Conservation (phyloP, 1,140 invertebrate genomes). For the Drosophila sproati region DNA sequence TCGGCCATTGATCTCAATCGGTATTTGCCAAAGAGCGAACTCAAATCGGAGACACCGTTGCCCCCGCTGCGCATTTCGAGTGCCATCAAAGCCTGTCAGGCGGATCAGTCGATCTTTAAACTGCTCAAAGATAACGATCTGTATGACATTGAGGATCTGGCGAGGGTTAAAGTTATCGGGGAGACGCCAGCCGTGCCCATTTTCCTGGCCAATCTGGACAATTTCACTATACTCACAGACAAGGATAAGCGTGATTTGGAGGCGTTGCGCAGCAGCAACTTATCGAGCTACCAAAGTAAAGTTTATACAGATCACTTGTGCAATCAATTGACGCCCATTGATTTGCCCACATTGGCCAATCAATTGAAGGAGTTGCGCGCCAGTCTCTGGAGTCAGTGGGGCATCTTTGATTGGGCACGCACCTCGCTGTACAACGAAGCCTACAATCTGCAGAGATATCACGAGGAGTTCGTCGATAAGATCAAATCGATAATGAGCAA, state of each 20-base stretch:
- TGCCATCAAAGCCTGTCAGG: constrained; percentile 88
- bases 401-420: constrained; percentile 41
- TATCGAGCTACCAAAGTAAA: constrained; percentile 72
- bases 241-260: constrained; percentile 86
- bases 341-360: constrained; percentile 39
- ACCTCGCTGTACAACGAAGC: constrained; percentile 42
- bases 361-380: constrained; percentile 39
- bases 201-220: constrained; percentile 83
- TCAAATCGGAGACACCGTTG: neutral
- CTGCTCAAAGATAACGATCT: constrained; percentile 86
- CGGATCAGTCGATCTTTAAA: constrained; percentile 90
- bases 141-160: constrained; percentile 66
- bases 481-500: constrained; percentile 87
- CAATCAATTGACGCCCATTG: constrained; percentile 85
- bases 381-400: constrained; percentile 48
- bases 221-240: constrained; percentile 86
- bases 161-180: constrained; percentile 64
- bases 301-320: constrained; percentile 85
- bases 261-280: constrained; percentile 86
- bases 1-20: constrained; percentile 86
- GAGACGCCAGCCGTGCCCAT: constrained; percentile 57
- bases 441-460: constrained; percentile 30
- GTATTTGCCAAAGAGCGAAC: constrained; percentile 32
- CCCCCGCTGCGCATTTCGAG: constrained; percentile 74
- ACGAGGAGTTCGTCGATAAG: constrained; percentile 75